Base-by-base conservation (phyloP, 2,888 invertebrate genomes). In the Miltochrista miniata region DNA sequence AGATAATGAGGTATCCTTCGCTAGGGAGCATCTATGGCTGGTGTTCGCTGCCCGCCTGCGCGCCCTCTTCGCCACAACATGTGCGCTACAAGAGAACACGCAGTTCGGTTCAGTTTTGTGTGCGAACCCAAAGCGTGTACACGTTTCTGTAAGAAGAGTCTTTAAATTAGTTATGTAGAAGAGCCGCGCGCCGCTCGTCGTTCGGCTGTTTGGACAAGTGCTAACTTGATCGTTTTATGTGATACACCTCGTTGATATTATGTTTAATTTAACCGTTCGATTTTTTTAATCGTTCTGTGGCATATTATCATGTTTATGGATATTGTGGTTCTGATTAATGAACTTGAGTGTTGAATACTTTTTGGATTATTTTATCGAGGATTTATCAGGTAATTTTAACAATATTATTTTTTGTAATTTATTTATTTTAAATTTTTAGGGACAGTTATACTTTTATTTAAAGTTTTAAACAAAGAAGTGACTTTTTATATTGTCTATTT, bases 181-280 rank as follows among this genome's bases (percentile, higher is more conserved):
- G 74, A 73, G 61, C 70, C 48, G 48, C 40, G 37, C 52, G 37
- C 37, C 35, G 48, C 52, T 53, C 45, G 43, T 45, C 47, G 46
- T 47, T 58, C 71, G 78, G 71, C 83, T 85, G 83, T 87, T 90
- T 88, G 83, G 83, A 90, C 89, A 90, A 90, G 89, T 90, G 90
- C 85, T 87, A 89, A 90, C 86, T 90, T 89, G 88, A 88, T 89
- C 88, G 89, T 87, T 88, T 85, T 80, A 85, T 88, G 87, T 87
- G 89, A 87, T 88, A 88, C 81, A 81, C 79, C 85, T 83, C 79
- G 84, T 84, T 85, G 81, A 79, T 84, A 87, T 87, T 87, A 88
- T 90, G 90, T 88, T 87, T 84, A 83, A 83, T 87, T 85, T 85
- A 81, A 87, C 79, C 81, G 83, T 84, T 83, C 79, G 80, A 81